These are phyloP conservation scores for Elephas maximus DNA, from an alignment of 2,113 vertebrate genomes.

Conservation along the genomic window DNA sequence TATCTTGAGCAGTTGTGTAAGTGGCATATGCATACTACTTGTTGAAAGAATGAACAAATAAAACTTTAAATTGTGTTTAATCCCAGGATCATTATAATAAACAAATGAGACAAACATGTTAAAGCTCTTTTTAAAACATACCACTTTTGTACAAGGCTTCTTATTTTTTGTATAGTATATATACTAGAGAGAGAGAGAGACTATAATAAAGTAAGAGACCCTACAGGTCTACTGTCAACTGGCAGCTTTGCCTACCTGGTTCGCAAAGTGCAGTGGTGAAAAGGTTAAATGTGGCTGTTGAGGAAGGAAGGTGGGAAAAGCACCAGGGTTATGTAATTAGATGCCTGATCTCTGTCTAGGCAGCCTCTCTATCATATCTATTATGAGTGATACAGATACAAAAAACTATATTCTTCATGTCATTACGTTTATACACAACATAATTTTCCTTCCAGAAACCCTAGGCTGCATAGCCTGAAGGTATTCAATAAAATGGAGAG, in stretches of 20 bases:
- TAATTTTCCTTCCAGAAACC: conserved; percentile 75
- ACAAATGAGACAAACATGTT: not conserved
- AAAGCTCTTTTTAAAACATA: not conserved
- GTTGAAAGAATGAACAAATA: not conserved
- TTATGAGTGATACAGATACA: conserved; percentile 71
- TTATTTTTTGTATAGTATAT: no score
- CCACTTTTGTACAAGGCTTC: no score
- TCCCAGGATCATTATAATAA: not conserved
- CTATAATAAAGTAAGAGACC: not conserved
- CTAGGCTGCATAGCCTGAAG: conserved; percentile 62
- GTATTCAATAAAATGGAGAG: not conserved
- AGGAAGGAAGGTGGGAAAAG: not conserved
- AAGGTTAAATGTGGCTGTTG: not conserved
- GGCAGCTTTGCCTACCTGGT: not conserved
- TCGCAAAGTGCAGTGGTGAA: not conserved
- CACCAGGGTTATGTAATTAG: conserved; percentile 19
- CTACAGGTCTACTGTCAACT: not conserved
- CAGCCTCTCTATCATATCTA: conserved; percentile 28
- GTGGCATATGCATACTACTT: not conserved
- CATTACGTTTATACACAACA: conserved; percentile 71
- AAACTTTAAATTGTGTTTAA: not conserved
- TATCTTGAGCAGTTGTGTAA: not conserved
- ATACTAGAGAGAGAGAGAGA: not conserved
- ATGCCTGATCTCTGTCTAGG: conserved; percentile 13
- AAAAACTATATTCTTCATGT: conserved; percentile 69